These are phyloP conservation scores for Pogona vitticeps DNA, from an alignment of 2,113 vertebrate species.

Conservation along the genomic window DNA sequence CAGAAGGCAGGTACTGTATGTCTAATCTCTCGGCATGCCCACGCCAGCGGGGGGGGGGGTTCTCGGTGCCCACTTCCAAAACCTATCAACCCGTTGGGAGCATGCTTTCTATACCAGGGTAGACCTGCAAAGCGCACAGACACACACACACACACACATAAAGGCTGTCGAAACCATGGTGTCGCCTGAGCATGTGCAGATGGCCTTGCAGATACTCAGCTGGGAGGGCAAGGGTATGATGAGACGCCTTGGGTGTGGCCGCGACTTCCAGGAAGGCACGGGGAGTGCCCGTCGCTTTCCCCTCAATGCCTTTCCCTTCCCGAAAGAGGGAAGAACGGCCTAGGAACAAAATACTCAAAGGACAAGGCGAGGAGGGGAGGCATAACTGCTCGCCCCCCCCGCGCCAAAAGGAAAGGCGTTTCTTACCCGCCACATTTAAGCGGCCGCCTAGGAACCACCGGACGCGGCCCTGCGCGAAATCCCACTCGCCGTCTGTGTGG, in stretches of 20 bases:
- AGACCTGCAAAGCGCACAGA: no score
- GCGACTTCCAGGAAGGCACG: background rate
- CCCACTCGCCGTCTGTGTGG: constrained; percentile 79
- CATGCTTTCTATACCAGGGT: no score
- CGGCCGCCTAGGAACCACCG: constrained; percentile 88
- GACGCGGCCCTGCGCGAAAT: constrained; percentile 71
- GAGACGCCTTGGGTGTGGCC: background rate
- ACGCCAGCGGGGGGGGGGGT: no score
- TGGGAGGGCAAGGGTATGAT: background rate
- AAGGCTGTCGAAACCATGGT: no score
- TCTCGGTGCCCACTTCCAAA: no score
- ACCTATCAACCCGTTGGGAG: no score
- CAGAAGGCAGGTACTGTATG: no score
- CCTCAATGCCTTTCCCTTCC: background rate
- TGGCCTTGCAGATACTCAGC: no score
- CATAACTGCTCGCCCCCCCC: background rate
- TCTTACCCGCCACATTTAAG: constrained; percentile 89
- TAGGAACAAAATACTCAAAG: background rate
- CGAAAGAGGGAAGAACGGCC: background rate
- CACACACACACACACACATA: no score
- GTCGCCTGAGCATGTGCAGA: no score
- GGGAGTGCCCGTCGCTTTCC: no score
- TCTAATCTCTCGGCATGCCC: no score
- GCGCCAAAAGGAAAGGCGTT: background rate
- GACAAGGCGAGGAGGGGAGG: background rate